phyloP scores from a whole-genome alignment of 2,888 invertebrate species.

The Pachydiplax longipennis region DNA sequence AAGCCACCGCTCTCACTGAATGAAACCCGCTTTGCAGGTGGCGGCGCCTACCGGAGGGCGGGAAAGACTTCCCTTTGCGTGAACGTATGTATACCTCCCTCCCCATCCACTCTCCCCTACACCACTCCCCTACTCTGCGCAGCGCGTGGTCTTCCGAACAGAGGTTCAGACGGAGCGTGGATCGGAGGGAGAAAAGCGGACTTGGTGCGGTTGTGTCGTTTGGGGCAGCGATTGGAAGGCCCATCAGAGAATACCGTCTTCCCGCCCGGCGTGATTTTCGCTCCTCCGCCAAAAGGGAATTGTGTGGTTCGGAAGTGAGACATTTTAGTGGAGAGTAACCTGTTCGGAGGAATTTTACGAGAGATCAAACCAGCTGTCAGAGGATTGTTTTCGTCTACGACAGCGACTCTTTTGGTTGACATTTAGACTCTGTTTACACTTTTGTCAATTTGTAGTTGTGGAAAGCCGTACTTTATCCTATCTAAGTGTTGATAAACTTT shows the following conservation, averaged over 20 bases:
- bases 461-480: no score
- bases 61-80: neutral
- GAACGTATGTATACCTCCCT: neutral
- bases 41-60: constrained; percentile 14
- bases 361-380: no score
- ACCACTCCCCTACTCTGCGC: neutral
- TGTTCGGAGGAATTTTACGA: no score
- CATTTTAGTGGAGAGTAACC: no score
- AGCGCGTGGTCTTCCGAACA: neutral
- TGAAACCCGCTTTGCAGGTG: constrained; percentile 19
- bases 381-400: no score
- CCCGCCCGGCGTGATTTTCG: neutral
- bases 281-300: no score
- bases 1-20: neutral
- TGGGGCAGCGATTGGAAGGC: neutral
- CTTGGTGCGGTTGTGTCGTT: neutral
- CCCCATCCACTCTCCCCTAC: neutral
- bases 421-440: no score
- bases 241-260: neutral
- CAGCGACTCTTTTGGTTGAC: no score
- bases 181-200: neutral
- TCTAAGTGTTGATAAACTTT: no score
- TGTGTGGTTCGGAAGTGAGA: no score
- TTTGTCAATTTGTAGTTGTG: no score
- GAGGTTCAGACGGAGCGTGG: neutral